Conservation (phyloP, 2,113 vertebrate genomes). For the Reinhardtius hippoglossoides region DNA sequence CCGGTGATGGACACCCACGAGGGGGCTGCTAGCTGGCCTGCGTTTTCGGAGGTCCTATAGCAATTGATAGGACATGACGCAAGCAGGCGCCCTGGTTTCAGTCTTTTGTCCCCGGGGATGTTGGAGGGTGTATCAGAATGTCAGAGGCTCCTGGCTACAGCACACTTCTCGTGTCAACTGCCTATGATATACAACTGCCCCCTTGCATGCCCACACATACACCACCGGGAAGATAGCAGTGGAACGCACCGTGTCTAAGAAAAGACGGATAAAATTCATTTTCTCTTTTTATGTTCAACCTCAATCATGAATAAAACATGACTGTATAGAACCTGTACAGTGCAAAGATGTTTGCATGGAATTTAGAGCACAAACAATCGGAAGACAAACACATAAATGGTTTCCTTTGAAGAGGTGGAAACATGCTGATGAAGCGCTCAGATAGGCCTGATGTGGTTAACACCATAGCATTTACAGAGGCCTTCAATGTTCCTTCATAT, state of each 20-base stretch:
- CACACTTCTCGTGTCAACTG: slow-evolving; percentile 79
- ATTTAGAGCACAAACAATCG: slow-evolving; percentile 12
- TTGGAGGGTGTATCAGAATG: slow-evolving; percentile 76
- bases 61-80: slow-evolving; percentile 73
- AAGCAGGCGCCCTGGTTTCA: slow-evolving; percentile 63
- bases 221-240: not conserved
- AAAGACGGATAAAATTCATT: not conserved
- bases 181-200: slow-evolving; percentile 56
- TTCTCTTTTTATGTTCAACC: not conserved
- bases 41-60: slow-evolving; percentile 53
- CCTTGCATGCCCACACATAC: slow-evolving; percentile 37
- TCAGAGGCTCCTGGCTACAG: slow-evolving; percentile 65
- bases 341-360: slow-evolving; percentile 12
- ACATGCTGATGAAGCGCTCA: slow-evolving; percentile 44
- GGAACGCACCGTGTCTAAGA: not conserved
- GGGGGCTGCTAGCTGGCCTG: slow-evolving; percentile 67
- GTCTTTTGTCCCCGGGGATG: slow-evolving; percentile 76
- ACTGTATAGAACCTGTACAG: slow-evolving; percentile 4
- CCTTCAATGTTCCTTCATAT: slow-evolving; percentile 17
- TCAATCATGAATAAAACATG: slow-evolving; percentile 55
- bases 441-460: slow-evolving; percentile 50
- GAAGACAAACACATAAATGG: slow-evolving; percentile 38
- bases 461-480: slow-evolving; percentile 24
- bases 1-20: slow-evolving; percentile 76
- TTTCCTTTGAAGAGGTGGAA: slow-evolving; percentile 40